phyloP scores from a whole-genome alignment of 2,113 vertebrate genomes.

The Nesogale talazaci region DNA sequence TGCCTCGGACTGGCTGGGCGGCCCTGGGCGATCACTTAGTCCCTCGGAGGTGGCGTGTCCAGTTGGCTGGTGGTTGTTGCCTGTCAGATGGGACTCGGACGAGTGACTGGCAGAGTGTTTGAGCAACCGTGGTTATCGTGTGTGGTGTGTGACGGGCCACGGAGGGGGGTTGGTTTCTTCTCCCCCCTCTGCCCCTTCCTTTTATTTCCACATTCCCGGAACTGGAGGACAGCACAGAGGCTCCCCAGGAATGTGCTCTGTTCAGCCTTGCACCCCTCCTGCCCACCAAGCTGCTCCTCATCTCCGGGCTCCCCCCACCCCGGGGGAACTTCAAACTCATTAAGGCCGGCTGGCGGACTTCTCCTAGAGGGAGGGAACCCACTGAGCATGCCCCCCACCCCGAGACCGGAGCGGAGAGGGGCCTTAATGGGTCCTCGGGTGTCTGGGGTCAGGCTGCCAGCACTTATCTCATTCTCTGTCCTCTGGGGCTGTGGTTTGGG shows the following conservation, averaged over 20 bases:
- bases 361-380: background rate
- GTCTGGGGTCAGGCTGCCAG: background rate
- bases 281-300: background rate
- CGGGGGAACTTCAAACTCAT: background rate
- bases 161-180: background rate
- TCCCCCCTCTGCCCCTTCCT: background rate
- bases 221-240: background rate
- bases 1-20: background rate
- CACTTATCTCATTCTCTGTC: background rate
- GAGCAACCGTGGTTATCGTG: rapidly evolving
- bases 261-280: too few relatives aligned
- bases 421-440: background rate
- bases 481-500: background rate
- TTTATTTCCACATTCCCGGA: background rate
- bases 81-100: background rate
- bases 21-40: background rate
- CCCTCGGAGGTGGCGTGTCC: background rate
- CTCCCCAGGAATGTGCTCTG: background rate
- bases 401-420: background rate
- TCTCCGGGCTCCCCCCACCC: background rate
- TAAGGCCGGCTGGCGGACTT: background rate
- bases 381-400: rapidly evolving
- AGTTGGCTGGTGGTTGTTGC: background rate
- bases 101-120: background rate
- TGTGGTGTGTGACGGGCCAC: background rate